Base-by-base conservation (phyloP, 2,113 vertebrate genomes). In the Hemibagrus wyckioides region DNA sequence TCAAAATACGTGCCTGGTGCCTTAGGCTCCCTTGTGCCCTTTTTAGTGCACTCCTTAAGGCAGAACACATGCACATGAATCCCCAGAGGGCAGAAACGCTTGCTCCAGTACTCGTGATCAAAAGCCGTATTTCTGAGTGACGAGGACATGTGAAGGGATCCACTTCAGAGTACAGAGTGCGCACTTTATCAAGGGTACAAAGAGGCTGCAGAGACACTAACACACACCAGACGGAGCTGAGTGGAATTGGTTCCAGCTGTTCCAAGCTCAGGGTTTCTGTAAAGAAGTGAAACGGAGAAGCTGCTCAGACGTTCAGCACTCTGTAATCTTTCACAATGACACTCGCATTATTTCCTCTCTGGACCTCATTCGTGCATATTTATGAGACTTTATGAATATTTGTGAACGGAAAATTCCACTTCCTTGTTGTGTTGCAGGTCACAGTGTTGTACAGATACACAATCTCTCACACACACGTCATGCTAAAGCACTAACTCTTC, bases 191-290 rank as follows among this genome's bases (percentile, higher is more conserved):
- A 76, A 10, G 11, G 73, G 41, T n/a, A 48, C 73, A 76, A 44
- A 75, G 39, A 9, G 4, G 23, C 39, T 28, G 71, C 41, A 28
- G 39, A 76, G 73, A 48, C 73, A 76, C 44, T 48, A 76, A 76
- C 73, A 76, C 73, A 50, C 41, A 48, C 73, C 73, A 76, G 25
- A 50, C 0, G 48, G 41, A 48, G 73, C 14, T 50, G 23, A 44
- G 71, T 44, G 71, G 28, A 48, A 75, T 75, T 48, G 23, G 39
- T 75, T 75, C 71, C 71, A 75, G 71, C 71, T 75, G 71, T 44
- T 14, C 23, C 10, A 14, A 48, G 41, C 41, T 28, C 25, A 6
- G 4, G 41, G 73, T n/a, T 76, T 28, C 10, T 28, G 23, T 25
- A 48, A 48, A 76, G 73, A 76, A 7, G 23, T 76, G 25, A 48